A percentile compares a stretch with the other conserved stretches of the same genome.
phyloP scores from a whole-genome alignment of 2,113 vertebrate genomes.

The Macrotus californicus region DNA sequence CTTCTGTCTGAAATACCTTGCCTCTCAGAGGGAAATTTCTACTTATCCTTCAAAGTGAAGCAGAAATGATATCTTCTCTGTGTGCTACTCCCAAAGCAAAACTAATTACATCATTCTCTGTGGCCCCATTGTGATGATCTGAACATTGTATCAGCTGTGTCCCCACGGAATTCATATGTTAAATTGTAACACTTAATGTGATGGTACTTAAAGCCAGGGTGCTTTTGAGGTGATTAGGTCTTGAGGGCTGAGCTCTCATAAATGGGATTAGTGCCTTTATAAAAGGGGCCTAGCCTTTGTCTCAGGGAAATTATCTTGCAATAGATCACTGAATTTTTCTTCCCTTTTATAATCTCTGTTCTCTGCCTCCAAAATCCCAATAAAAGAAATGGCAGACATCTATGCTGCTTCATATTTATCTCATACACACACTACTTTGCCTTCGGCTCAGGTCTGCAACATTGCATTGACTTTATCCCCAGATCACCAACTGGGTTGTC shows the following conservation, averaged over 20 bases:
- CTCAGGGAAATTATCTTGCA: conserved; percentile 3
- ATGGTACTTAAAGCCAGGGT: background rate
- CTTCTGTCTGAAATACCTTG: background rate
- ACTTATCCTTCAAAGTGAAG: background rate
- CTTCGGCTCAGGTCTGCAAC: background rate
- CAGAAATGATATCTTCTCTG: background rate
- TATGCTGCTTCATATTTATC: background rate
- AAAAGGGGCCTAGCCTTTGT: background rate
- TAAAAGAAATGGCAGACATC: background rate
- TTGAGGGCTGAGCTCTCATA: background rate
- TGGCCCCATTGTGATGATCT: background rate
- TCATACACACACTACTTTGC: background rate
- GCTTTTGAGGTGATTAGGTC: background rate
- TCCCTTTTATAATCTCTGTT: background rate
- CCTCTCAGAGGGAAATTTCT: background rate
- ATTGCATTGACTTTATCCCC: background rate
- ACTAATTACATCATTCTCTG: background rate
- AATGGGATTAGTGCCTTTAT: background rate
- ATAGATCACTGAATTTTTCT: background rate
- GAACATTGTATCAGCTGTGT: background rate
- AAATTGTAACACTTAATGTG: background rate
- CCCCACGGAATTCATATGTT: background rate
- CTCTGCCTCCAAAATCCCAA: background rate
- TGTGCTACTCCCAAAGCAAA: background rate
- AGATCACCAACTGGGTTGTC: background rate